Conservation (phyloP, 2,797 vertebrate species). For the Novumbra hubbsi region DNA sequence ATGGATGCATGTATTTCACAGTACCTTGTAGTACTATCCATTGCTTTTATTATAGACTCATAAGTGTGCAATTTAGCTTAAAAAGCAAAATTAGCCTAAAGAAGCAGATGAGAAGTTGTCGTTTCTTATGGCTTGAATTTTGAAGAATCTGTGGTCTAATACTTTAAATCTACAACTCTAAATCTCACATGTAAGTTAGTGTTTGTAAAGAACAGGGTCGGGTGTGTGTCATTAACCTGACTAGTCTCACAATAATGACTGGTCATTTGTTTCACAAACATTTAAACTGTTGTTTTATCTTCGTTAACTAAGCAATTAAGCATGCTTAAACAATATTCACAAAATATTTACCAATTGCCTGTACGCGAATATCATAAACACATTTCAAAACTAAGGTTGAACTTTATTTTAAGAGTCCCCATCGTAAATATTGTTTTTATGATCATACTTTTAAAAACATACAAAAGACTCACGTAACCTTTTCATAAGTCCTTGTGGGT, state of each 20-base stretch:
- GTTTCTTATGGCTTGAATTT: slow-evolving; percentile 71
- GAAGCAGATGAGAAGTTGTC: slow-evolving; percentile 69
- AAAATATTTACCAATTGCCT: slow-evolving; percentile 1
- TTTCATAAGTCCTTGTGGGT: too few relatives aligned
- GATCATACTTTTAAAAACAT: too few relatives aligned
- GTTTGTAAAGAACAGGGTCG: slow-evolving; percentile 72
- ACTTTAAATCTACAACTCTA: slow-evolving; percentile 74
- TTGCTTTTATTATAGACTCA: slow-evolving; percentile 81
- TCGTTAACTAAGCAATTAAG: too few relatives aligned
- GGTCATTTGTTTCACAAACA: slow-evolving; percentile 61
- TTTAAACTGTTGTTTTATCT: slow-evolving; percentile 30
- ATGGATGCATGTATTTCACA: slow-evolving; percentile 75
- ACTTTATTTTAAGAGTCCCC: too few relatives aligned
- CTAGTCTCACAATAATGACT: slow-evolving; percentile 68
- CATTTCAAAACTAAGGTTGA: slow-evolving; percentile 22
- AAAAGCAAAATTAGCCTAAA: slow-evolving; percentile 78
- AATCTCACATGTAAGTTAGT: slow-evolving; percentile 66
- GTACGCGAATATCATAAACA: slow-evolving; percentile 51
- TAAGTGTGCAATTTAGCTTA: slow-evolving; percentile 81
- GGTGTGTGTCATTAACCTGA: slow-evolving; percentile 65
- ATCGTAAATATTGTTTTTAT: too few relatives aligned
- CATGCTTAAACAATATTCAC: neutral
- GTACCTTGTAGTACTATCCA: slow-evolving; percentile 76
- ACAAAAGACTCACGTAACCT: too few relatives aligned
- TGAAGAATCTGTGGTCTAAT: slow-evolving; percentile 71